Conservation (phyloP, 2,888 invertebrate genomes). For the Drosophila prolongata region DNA sequence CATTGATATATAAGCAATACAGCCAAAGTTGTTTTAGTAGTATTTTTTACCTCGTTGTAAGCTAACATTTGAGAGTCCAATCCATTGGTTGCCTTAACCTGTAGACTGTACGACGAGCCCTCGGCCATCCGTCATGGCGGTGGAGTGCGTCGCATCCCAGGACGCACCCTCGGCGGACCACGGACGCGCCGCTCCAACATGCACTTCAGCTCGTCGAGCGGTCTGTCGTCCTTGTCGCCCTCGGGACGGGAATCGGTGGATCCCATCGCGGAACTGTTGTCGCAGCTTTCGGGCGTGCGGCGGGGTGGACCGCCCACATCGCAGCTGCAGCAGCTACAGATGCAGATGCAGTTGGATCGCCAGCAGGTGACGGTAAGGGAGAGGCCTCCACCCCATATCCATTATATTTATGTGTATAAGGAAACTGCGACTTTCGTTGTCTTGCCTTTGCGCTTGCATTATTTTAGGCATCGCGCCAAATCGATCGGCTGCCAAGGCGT, state of each 20-base stretch:
- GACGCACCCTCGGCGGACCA: slow-evolving; percentile 90
- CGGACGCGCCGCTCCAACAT: slow-evolving; percentile 95
- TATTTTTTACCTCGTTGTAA: neutral
- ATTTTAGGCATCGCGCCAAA: slow-evolving; percentile 91
- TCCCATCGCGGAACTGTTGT: slow-evolving; percentile 97
- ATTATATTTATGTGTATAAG: slow-evolving; percentile 33
- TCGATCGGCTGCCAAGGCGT: slow-evolving; percentile 94
- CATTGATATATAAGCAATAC: neutral
- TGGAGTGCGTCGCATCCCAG: slow-evolving; percentile 91
- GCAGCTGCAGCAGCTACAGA: slow-evolving; percentile 96
- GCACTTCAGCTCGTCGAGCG: slow-evolving; percentile 96
- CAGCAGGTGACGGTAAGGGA: slow-evolving; percentile 90
- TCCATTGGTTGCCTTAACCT: slow-evolving; percentile 85
- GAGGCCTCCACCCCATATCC: slow-evolving; percentile 1
- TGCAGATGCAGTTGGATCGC: slow-evolving; percentile 96
- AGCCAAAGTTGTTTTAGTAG: neutral
- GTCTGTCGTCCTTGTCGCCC: slow-evolving; percentile 93
- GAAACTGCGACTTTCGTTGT: slow-evolving; percentile 38
- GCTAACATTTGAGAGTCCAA: neutral
- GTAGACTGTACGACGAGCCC: slow-evolving; percentile 91
- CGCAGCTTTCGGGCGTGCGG: slow-evolving; percentile 97
- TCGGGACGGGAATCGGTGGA: slow-evolving; percentile 96
- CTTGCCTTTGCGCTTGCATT: slow-evolving; percentile 48
- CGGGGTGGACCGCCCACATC: slow-evolving; percentile 88
- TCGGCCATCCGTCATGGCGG: slow-evolving; percentile 90